Percentiles rank a stretch among this genome's conserved stretches.
Conservation (phyloP, 2,113 vertebrate genomes). For the Haemorhous mexicanus region DNA sequence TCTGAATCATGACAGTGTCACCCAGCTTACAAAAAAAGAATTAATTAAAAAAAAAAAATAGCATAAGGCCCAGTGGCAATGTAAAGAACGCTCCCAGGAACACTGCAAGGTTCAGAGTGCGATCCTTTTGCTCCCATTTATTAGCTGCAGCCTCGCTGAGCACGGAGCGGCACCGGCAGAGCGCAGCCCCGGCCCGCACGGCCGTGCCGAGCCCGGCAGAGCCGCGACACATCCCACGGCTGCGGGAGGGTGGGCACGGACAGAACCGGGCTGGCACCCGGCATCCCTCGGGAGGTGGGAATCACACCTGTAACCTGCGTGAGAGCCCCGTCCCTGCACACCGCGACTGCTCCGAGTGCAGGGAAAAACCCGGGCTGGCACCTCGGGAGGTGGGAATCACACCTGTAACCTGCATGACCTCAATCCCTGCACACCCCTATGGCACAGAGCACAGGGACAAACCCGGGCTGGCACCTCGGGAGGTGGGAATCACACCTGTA, state of each 20-base stretch:
- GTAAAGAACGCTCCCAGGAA: neutral
- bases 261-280: rapidly evolving
- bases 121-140: too few species aligned
- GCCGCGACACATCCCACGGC: rapidly evolving
- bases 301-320: rapidly evolving
- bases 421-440: too few species aligned
- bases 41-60: neutral
- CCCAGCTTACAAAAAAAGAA: too few species aligned
- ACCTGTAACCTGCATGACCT: too few species aligned
- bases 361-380: too few species aligned
- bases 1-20: too few species aligned
- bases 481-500: too few species aligned
- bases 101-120: neutral
- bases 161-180: neutral
- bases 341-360: neutral
- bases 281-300: rapidly evolving
- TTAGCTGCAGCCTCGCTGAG: neutral
- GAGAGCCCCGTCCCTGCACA: rapidly evolving
- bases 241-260: rapidly evolving
- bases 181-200: too few species aligned
- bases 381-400: too few species aligned
- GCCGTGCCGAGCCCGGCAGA: neutral
- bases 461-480: too few species aligned
- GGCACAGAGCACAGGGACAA: too few species aligned
- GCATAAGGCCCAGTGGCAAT: too few species aligned